Evolutionary conservation across 1,140 invertebrate species (phyloP), one percentile per base, ranked within the genome.

Genomic region (Drosophila kikkawai): DNA sequence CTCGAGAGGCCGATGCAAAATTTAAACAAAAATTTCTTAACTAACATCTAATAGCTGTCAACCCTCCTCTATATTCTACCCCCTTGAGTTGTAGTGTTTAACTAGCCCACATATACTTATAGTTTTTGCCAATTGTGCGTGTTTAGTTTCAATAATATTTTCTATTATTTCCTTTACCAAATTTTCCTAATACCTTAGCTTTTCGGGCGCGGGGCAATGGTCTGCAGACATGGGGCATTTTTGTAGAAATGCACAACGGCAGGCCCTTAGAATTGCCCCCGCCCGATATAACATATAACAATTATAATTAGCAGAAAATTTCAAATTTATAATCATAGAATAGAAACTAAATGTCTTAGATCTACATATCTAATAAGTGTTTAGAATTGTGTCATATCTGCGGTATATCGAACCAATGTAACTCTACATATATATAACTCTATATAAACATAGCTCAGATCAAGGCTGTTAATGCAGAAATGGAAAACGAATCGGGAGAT

Each of bases 321-420:
- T 73, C 22, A 58, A 65, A 44, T 47, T 48, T 60, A 78, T 78
- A 79, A 37, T 71, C 67, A 19, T 79, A 79, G 76, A 41, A 48
- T 88, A 90, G 84, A 34, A 53, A 47, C 63, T 88, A 78, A 86
- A 88, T 88, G 84, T 87, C 65, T 85, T 88, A 88, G 82, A 41
- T 70, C 60, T 64, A 69, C 60, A 60, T 61, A 60, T 69, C 37
- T 73, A 79, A 82, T 85, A 88, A 88, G 84, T 88, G 84, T 88
- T 88, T 88, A 88, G 84, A 60, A 69, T 84, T 88, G 85, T 90
- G 85, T 82, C 75, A 82, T 81, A 81, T 82, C 74, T 81, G 55
- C 55, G 65, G 60, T 64, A 64, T 68, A 74, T 67, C 80, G 44
- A 56, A 57, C 45, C 55, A 79, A 48, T 79, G 76, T 79, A 79